Evolutionary conservation across 2,797 vertebrate species (phyloP).

Genomic region (Gymnoscopelus braueri): DNA sequence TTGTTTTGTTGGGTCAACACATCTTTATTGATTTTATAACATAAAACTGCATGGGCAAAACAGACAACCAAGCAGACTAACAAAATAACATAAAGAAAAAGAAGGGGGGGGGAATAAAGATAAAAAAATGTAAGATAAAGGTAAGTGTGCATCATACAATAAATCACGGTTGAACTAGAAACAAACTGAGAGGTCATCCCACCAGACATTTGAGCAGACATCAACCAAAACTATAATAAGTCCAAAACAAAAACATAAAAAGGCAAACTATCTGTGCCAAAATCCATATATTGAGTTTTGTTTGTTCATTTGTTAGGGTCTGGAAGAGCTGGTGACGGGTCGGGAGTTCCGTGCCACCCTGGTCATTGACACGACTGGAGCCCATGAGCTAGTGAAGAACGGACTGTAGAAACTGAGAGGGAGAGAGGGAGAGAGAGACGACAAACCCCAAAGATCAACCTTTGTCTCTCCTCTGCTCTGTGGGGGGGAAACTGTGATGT

Average conservation of each 20-base stretch:
- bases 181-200: too few relatives aligned
- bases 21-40: background rate
- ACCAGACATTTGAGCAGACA: too few relatives aligned
- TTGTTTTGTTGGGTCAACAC: background rate
- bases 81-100: too few relatives aligned
- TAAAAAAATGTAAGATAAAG: too few relatives aligned
- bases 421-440: slow-evolving; percentile 52
- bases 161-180: too few relatives aligned
- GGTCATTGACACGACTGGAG: slow-evolving; percentile 85
- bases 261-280: too few relatives aligned
- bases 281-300: background rate
- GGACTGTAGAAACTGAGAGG: slow-evolving; percentile 77
- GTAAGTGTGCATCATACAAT: too few relatives aligned
- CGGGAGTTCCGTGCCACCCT: slow-evolving; percentile 87
- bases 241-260: too few relatives aligned
- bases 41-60: too few relatives aligned
- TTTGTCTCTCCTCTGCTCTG: slow-evolving; percentile 40
- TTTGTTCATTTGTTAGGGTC: slow-evolving; percentile 77
- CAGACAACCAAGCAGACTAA: too few relatives aligned
- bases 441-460: slow-evolving; percentile 51
- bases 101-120: too few relatives aligned
- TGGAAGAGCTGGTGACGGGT: slow-evolving; percentile 86
- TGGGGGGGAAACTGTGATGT: slow-evolving; percentile 69
- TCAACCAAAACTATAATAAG: too few relatives aligned
- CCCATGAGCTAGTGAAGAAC: slow-evolving; percentile 90